Conservation (phyloP, 1,140 invertebrate genomes). For the Neodiprion lecontei region DNA sequence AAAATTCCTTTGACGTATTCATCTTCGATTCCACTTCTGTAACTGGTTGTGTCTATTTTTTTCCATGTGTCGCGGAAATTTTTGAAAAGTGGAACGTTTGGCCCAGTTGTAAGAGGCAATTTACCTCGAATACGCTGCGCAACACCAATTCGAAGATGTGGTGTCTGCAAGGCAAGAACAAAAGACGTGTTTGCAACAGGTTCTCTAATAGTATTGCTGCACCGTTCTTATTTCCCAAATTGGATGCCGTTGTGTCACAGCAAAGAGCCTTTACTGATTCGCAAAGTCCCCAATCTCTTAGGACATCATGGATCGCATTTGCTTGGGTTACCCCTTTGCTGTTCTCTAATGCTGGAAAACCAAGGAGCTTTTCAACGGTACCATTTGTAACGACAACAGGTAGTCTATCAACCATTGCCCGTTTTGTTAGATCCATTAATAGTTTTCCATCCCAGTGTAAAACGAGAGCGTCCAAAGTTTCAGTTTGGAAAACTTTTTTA, state of each 20-base stretch:
- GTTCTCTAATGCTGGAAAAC: conserved; percentile 16
- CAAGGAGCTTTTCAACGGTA: conserved; percentile 20
- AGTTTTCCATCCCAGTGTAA: neutral
- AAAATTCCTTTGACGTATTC: conserved; percentile 14
- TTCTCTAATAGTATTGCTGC: conserved; percentile 38
- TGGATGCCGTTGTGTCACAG: conserved; percentile 45
- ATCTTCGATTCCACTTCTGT: conserved; percentile 20
- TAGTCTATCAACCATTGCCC: neutral
- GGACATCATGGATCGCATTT: conserved; percentile 18
- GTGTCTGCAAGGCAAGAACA: conserved; percentile 30
- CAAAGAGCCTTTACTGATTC: conserved; percentile 40
- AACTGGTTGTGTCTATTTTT: conserved; percentile 20
- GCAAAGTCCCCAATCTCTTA: conserved; percentile 31
- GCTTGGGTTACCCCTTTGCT: conserved; percentile 20
- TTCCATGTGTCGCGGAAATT: conserved; percentile 27
- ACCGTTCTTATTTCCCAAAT: conserved; percentile 38
- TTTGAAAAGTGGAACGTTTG: conserved; percentile 29
- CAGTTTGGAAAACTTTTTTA: neutral
- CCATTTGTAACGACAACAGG: conserved; percentile 20
- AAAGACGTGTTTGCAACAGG: conserved; percentile 22
- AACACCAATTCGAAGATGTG: conserved; percentile 32
- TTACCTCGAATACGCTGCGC: conserved; percentile 25
- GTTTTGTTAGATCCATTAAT: neutral
- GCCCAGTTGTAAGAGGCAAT: conserved; percentile 22
- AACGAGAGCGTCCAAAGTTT: neutral